Evolutionary conservation across 2,888 invertebrate species (phyloP), one percentile per base, ranked within the genome.

Genomic region (Choreutis nemorana): DNA sequence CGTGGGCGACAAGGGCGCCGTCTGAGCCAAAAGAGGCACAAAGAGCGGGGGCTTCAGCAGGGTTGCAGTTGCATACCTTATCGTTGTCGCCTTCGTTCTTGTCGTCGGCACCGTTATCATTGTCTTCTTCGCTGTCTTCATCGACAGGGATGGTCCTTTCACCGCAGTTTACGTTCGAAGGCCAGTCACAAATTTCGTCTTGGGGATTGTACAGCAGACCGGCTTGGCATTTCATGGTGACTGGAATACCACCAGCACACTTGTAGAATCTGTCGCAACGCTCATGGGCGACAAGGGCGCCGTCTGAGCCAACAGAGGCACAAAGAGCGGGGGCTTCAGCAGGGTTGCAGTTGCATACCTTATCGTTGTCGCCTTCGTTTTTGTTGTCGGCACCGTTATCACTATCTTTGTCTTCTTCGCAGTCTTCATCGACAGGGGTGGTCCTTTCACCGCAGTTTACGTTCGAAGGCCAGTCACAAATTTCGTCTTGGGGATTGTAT

Each of bases 231-330:
- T 36, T 39, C 3, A 44, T 29, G 2, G 37, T 30, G 2, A 56
- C 37, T 1, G 56, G 53, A 1, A 28, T 21, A 4, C 54, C 55
- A 5, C 39, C 40, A 9, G 34, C 31, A 24, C 61, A 61, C 9
- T 42, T 35, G 32, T 57, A 60, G 41, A 48, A 62, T 30, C 55
- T 45, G 29, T 47, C 43, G 31, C 61, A 62, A 26, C 45, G 40
- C 30, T 54, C 46, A 23, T 62, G 60, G 11, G 59, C 55, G 10
- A 62, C 39, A 12, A 53, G 30, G n/a, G 44, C 39, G 11, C 53
- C 52, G 15, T 54, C 39, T 5, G 55, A 48, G 2, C 34, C 40
- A 8, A 34, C 27, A 5, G 16, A 36, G 1, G 47, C 50, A 24
- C 62, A 62, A 18, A 55, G 52, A 2, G 29, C 34, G 1, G 47